Evolutionary conservation across 2,888 invertebrate genomes (phyloP).

Genomic region (Patella ulyssiponensis): DNA sequence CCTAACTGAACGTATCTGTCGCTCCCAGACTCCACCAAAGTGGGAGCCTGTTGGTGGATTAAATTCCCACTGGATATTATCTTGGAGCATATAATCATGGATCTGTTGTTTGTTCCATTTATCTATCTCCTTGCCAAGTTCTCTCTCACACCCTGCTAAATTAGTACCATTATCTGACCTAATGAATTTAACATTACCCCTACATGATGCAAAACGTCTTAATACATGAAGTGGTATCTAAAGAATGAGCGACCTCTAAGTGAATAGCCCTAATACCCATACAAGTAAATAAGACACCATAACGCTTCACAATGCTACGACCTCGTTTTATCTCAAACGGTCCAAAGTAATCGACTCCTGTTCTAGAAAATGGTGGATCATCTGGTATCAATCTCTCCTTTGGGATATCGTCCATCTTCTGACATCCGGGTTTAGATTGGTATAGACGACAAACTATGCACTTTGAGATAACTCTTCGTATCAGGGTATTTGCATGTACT

Average conservation of each 20-base stretch:
- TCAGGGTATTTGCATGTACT: not conserved
- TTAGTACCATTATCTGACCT: constrained; percentile 9
- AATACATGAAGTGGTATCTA: not conserved
- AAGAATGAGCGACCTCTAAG: not conserved
- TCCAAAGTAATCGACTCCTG: constrained; percentile 24
- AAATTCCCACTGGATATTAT: constrained; percentile 7
- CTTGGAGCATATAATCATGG: not conserved
- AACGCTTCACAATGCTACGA: constrained; percentile 6
- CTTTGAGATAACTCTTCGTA: not conserved
- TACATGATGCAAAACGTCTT: not conserved
- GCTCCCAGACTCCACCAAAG: constrained; percentile 3
- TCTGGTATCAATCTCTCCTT: constrained; percentile 2
- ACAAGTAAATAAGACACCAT: not conserved
- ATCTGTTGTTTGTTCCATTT: constrained; percentile 2
- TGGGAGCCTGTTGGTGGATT: constrained; percentile 11
- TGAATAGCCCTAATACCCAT: not conserved
- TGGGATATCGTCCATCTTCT: constrained; percentile 8
- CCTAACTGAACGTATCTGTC: constrained; percentile 32
- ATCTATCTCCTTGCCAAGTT: constrained; percentile 5
- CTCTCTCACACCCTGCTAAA: constrained; percentile 12
- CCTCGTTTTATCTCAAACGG: constrained; percentile 20
- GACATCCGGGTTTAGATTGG: not conserved
- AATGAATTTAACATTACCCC: constrained; percentile 2
- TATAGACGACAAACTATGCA: not conserved
- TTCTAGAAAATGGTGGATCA: constrained; percentile 10